phyloP scores from a whole-genome alignment of 1,140 invertebrate species.

The Panulirus ornatus region DNA sequence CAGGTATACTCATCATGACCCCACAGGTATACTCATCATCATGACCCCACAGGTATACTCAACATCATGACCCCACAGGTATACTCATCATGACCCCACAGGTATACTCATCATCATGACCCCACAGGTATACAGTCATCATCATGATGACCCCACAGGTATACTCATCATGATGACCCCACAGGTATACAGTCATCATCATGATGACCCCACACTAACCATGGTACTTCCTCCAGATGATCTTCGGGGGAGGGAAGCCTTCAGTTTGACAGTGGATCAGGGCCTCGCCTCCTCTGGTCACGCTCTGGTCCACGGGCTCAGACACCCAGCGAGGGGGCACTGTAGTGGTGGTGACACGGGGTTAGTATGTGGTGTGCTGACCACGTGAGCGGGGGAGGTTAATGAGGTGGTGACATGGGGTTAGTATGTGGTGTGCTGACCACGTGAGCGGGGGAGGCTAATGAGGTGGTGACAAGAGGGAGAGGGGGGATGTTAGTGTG shows the following conservation, averaged over 20 bases:
- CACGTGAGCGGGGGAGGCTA: background rate
- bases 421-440: background rate
- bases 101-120: no score
- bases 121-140: no score
- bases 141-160: no score
- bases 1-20: no score
- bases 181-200: no score
- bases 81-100: no score
- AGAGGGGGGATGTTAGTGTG: no score
- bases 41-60: no score
- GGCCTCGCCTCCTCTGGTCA: constrained; percentile 79
- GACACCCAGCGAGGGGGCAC: constrained; percentile 81
- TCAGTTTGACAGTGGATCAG: constrained; percentile 79
- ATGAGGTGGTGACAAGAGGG: background rate
- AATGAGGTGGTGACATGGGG: background rate
- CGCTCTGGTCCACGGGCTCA: constrained; percentile 80
- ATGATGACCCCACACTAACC: no score
- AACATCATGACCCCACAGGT: no score
- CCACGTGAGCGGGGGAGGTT: background rate
- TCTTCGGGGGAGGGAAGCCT: constrained; percentile 80
- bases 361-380: background rate
- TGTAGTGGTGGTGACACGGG: constrained; percentile 72
- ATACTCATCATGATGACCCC: no score
- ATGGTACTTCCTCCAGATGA: constrained; percentile 80
- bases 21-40: no score